A percentile compares a stretch with the other conserved stretches of the same genome.
Evolutionary conservation across 2,113 vertebrate genomes (phyloP).

Genomic region (Anthoscopus minutus): DNA sequence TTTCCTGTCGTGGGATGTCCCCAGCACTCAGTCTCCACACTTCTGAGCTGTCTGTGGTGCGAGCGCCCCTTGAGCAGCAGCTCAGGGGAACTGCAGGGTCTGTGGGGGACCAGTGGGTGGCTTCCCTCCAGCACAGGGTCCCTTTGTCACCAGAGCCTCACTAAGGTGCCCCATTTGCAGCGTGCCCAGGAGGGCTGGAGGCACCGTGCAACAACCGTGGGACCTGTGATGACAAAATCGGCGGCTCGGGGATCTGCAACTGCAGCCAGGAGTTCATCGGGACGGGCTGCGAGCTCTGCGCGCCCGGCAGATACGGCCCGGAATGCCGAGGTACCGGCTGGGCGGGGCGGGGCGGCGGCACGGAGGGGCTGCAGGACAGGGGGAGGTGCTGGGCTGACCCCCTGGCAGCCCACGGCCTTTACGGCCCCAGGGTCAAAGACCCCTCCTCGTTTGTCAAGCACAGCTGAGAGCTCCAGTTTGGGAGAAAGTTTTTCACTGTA

Average conservation of each 20-base stretch:
- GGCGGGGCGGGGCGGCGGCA: background rate
- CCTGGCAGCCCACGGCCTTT: background rate
- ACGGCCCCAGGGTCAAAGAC: background rate
- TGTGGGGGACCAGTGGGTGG: rapidly evolving
- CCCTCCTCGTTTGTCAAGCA: background rate
- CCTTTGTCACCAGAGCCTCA: background rate
- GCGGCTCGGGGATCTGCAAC: conserved; percentile 74
- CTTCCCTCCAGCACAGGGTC: background rate
- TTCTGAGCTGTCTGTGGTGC: background rate
- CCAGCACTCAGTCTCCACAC: background rate
- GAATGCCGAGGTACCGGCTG: conserved; percentile 81
- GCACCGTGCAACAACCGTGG: conserved; percentile 78
- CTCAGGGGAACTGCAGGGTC: background rate
- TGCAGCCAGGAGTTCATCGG: conserved; percentile 80
- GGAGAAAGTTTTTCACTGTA: background rate
- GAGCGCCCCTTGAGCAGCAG: background rate
- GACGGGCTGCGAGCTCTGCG: conserved; percentile 80
- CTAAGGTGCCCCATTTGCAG: conserved; percentile 59
- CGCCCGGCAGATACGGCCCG: conserved; percentile 70
- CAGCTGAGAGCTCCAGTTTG: background rate
- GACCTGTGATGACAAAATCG: conserved; percentile 71
- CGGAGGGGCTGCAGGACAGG: background rate
- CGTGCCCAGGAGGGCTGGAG: conserved; percentile 84
- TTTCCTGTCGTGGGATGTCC: background rate
- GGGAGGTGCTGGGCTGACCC: background rate